Evolutionary conservation across 2,888 invertebrate species (phyloP), one percentile per base, ranked within the genome.

Genomic region (Thelaira solivaga): DNA sequence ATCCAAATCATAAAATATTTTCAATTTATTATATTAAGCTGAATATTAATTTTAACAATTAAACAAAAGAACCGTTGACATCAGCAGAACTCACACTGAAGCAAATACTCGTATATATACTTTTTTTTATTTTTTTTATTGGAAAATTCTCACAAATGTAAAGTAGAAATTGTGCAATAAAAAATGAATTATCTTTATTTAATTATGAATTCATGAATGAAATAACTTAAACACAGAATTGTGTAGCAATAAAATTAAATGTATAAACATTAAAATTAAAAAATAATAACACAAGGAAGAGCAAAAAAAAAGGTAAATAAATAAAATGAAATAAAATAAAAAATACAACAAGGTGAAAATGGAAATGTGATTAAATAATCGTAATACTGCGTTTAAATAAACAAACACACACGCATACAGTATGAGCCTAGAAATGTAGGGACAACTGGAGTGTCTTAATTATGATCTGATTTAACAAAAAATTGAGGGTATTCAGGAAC

Each of bases 141-240:
- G 65, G 65, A 71, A 76, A 61, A 10, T 36, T 26, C 47, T n/a
- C 26, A 18, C 26, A 34, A 36, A n/a, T n/a, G n/a, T 53, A 20
- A 20, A 22, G 8, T 31, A 8, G 4, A 51, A 53, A 67, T 57
- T 47, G 13, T 34, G 59, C 69, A 59, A 69, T 73, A 74, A 69
- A 34, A 51, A 78, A 73, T 78, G 51, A 78, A 69, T 78, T 73
- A 69, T 69, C 77, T 78, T 78, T 74, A 73, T 78, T 78, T 69
- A 78, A 74, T 78, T 74, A 78, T 53, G 69, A 74, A 74, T 69
- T 59, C 72, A 74, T 78, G 53, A 64, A 78, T 69, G 65, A 69
- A 59, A 65, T 74, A 74, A 73, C 74, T 65, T 59, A 61, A 53
- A 45, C 18, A 61, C 53, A 59, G 39, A 39, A 78, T 74, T 73